Evolutionary conservation across 2,797 vertebrate species (phyloP).

Genomic region (Pteronotus mesoamericanus): DNA sequence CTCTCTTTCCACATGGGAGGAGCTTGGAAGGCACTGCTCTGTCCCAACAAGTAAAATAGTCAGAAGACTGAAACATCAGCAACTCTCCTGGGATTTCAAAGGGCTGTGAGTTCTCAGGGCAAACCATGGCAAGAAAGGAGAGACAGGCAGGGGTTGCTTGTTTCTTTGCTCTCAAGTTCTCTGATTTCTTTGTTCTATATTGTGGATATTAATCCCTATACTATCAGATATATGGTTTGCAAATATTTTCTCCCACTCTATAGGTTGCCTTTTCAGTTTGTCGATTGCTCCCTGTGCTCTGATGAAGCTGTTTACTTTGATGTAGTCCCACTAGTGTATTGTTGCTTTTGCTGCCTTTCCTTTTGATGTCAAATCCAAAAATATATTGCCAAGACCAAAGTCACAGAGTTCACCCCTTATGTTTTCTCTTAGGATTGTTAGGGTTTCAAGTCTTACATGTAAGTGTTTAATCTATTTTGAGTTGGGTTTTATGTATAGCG

Average conservation of each 20-base stretch:
- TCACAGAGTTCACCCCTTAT: not conserved
- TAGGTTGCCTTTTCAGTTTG: not conserved
- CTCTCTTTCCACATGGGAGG: not conserved
- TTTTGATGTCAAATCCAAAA: not conserved
- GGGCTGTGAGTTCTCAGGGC: not conserved
- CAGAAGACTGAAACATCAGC: not conserved
- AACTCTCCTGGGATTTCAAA: not conserved
- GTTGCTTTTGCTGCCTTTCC: not conserved
- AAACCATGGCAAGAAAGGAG: not conserved
- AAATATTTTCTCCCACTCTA: not conserved
- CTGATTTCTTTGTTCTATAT: no score
- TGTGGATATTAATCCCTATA: not conserved
- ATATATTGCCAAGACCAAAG: not conserved
- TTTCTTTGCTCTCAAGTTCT: not conserved
- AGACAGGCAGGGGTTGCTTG: not conserved
- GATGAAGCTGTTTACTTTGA: not conserved
- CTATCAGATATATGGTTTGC: not conserved
- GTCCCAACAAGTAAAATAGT: no score
- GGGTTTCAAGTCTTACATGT: not conserved
- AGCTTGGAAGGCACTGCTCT: not conserved
- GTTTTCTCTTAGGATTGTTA: not conserved
- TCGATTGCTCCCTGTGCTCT: not conserved
- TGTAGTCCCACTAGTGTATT: not conserved
- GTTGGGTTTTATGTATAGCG: not conserved
- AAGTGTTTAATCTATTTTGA: not conserved